Conservation (phyloP, 2,113 vertebrate species). For the Mandrillus leucophaeus region DNA sequence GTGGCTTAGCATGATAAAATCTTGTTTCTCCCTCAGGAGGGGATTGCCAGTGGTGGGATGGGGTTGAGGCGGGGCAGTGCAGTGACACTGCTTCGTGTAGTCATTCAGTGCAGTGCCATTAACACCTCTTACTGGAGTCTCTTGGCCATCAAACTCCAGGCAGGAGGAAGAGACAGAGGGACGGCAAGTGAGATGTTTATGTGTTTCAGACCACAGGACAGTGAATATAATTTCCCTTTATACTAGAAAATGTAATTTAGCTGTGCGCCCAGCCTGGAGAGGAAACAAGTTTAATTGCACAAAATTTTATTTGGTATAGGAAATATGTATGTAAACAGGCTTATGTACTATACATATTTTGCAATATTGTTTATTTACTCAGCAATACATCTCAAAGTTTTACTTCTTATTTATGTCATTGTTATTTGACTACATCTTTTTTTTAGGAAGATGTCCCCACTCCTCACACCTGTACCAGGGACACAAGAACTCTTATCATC, state of each 20-base stretch:
- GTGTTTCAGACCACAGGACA: not conserved
- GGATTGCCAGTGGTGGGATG: not conserved
- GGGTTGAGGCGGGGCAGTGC: too few species aligned
- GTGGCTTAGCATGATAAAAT: not conserved
- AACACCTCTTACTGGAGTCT: not conserved
- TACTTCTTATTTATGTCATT: not conserved
- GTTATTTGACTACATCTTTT: not conserved
- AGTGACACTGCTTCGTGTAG: rapidly evolving
- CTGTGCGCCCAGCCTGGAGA: not conserved
- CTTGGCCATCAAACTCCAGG: not conserved
- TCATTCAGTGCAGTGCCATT: not conserved
- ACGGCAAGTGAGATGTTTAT: not conserved
- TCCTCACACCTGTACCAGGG: not conserved
- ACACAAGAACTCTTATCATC: not conserved
- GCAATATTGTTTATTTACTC: not conserved
- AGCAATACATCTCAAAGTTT: not conserved
- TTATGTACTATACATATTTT: not conserved
- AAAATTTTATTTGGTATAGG: not conserved
- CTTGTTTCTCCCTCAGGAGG: not conserved
- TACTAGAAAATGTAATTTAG: not conserved
- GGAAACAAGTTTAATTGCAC: not conserved
- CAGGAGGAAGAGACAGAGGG: not conserved
- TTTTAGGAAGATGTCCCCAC: rapidly evolving
- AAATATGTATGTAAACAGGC: not conserved
- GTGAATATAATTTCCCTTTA: not conserved